These are phyloP conservation scores for Dimorphilus gyrociliatus DNA, from an alignment of 2,888 invertebrate species.

Conservation along the genomic window DNA sequence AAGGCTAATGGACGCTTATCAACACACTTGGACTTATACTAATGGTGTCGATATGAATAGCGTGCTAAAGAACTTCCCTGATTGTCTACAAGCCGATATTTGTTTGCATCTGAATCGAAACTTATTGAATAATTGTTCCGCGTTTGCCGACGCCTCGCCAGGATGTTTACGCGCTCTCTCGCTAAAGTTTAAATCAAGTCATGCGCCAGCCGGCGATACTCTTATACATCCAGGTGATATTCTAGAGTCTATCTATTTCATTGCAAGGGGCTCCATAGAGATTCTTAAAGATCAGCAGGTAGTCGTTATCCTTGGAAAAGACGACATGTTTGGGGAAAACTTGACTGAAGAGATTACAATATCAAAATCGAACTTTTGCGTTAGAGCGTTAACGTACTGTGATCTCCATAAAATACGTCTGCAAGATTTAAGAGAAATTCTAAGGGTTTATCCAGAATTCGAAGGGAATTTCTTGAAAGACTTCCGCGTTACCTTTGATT, in stretches of 20 bases:
- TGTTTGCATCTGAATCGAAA: slow-evolving; percentile 21
- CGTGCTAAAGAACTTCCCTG: slow-evolving; percentile 20
- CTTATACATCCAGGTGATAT: slow-evolving; percentile 37
- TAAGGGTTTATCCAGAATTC: slow-evolving; percentile 35
- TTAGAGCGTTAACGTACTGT: slow-evolving; percentile 33
- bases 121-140: slow-evolving; percentile 16
- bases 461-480: slow-evolving; percentile 25
- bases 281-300: slow-evolving; percentile 32
- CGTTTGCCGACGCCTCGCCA: slow-evolving; percentile 20
- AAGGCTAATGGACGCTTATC: slow-evolving; percentile 35
- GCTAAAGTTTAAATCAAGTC: slow-evolving; percentile 35
- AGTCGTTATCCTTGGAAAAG: slow-evolving; percentile 37
- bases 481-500: slow-evolving; percentile 33
- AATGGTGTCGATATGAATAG: slow-evolving; percentile 38
- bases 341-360: slow-evolving; percentile 16
- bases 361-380: slow-evolving; percentile 32
- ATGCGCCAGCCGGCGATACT: slow-evolving; percentile 37
- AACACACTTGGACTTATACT: slow-evolving; percentile 35
- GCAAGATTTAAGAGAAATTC: slow-evolving; percentile 27
- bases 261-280: slow-evolving; percentile 35
- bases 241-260: slow-evolving; percentile 34
- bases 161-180: slow-evolving; percentile 32
- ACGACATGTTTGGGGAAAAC: slow-evolving; percentile 36
- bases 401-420: slow-evolving; percentile 35
- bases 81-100: slow-evolving; percentile 22